Conservation (phyloP, 2,797 vertebrate genomes). For the Prionace glauca region DNA sequence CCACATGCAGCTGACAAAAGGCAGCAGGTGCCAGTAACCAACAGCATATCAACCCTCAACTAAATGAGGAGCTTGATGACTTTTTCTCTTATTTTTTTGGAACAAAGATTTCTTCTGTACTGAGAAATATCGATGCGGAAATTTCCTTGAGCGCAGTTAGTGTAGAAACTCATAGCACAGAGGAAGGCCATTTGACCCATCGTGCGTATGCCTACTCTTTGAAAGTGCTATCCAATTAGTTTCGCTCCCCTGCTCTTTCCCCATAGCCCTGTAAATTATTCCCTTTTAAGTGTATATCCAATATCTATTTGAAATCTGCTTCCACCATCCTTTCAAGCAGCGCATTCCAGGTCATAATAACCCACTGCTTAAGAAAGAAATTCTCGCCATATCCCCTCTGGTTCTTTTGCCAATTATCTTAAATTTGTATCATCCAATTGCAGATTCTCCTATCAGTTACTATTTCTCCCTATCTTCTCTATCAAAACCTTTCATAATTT, state of each 20-base stretch:
- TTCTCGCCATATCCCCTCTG: background rate
- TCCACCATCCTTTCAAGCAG: background rate
- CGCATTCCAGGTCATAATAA: background rate
- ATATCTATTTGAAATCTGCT: background rate
- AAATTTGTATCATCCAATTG: background rate
- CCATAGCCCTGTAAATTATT: background rate
- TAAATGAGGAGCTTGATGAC: background rate
- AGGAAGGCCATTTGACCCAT: background rate
- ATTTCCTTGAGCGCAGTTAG: background rate
- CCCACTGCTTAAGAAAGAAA: constrained; percentile 4
- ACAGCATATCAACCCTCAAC: background rate
- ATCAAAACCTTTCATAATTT: background rate
- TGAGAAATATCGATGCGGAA: background rate
- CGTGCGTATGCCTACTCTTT: background rate
- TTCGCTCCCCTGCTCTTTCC: background rate
- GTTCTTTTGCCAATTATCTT: background rate
- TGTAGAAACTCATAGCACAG: background rate
- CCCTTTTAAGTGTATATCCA: background rate
- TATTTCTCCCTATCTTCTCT: background rate
- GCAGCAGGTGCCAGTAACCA: constrained; percentile 21
- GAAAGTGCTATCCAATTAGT: constrained; percentile 17
- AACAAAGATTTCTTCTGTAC: background rate
- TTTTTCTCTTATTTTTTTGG: background rate
- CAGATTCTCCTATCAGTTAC: background rate
- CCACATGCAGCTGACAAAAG: background rate